Evolutionary conservation across 2,888 invertebrate species (phyloP).

Genomic region (Tetragnatha montana): DNA sequence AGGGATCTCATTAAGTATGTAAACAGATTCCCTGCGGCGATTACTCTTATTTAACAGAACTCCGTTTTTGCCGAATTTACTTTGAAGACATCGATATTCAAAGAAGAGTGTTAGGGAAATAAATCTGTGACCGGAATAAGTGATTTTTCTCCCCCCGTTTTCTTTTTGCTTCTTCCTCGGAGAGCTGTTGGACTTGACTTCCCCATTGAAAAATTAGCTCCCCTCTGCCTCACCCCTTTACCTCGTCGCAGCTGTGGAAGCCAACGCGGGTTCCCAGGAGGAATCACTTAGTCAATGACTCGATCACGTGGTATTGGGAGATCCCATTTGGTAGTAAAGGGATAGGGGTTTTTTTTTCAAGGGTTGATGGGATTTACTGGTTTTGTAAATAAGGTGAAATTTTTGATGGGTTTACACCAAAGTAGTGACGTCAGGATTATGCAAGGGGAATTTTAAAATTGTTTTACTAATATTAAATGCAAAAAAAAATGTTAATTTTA

Average conservation of each 20-base stretch:
- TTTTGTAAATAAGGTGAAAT: neutral
- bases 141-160: neutral
- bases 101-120: constrained; percentile 31
- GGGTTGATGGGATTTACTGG: neutral
- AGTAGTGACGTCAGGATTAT: neutral
- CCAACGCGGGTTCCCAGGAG: neutral
- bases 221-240: neutral
- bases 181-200: neutral
- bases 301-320: neutral
- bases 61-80: constrained; percentile 30
- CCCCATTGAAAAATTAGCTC: neutral
- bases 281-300: neutral
- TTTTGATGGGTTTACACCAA: neutral
- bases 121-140: constrained; percentile 16
- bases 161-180: neutral
- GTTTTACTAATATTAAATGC: too few species aligned
- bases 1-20: constrained; percentile 57
- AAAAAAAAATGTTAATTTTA: too few species aligned
- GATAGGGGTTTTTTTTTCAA: neutral
- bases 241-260: neutral
- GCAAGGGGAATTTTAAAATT: too few species aligned
- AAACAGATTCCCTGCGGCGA: constrained; percentile 60
- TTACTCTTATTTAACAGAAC: constrained; percentile 61
- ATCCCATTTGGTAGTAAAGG: neutral
- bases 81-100: constrained; percentile 38